phyloP scores from a whole-genome alignment of 2,113 vertebrate species.

The Pitta sordida region DNA sequence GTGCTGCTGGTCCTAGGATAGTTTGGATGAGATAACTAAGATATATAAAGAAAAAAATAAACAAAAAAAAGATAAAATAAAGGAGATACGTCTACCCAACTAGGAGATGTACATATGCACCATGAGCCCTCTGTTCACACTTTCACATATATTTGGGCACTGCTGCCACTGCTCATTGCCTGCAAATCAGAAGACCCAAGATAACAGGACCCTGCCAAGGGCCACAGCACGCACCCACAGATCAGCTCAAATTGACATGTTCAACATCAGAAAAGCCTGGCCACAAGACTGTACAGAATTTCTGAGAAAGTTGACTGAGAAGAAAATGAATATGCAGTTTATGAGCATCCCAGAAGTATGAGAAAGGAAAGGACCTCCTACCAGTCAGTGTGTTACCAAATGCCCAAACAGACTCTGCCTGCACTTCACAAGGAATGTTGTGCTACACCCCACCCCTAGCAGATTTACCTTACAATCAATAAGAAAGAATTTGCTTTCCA shows the following conservation, averaged over 20 bases:
- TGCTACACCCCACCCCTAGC: background rate
- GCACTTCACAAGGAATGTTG: background rate
- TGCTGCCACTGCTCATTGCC: fast-evolving
- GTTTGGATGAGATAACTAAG: background rate
- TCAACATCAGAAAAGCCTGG: background rate
- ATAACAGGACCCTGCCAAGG: background rate
- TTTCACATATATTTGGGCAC: background rate
- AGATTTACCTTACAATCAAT: conserved; percentile 24
- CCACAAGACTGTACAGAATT: background rate
- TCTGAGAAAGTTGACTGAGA: background rate
- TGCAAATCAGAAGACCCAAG: fast-evolving
- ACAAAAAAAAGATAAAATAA: background rate
- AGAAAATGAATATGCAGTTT: background rate
- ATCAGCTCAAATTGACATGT: background rate
- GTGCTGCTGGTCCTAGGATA: background rate
- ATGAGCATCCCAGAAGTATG: background rate
- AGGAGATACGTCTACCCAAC: background rate
- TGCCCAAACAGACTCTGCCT: background rate
- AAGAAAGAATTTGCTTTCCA: background rate
- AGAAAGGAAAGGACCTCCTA: background rate
- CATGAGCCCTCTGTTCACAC: background rate
- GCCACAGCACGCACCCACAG: background rate
- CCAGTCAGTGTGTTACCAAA: background rate
- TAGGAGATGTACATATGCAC: background rate
- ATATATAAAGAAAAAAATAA: fast-evolving